Evolutionary conservation across 1,140 invertebrate species (phyloP).

Genomic region (Caenorhabditis latens): DNA sequence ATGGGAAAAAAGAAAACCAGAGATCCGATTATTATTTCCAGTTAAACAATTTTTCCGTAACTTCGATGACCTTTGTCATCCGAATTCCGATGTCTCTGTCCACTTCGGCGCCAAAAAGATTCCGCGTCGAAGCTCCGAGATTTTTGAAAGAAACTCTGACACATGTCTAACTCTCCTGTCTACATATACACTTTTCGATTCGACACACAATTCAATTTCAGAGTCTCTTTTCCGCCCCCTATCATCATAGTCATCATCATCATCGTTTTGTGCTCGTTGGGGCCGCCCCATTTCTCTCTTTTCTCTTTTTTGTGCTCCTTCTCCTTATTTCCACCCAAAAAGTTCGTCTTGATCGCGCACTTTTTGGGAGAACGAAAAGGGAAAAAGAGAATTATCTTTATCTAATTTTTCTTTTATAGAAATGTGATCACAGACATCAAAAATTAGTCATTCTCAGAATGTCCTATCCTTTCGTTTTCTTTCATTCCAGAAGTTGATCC

Average conservation of each 20-base stretch:
- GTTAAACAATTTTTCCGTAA: slow-evolving; percentile 23
- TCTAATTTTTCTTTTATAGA: background rate
- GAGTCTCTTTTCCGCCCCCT: slow-evolving; percentile 49
- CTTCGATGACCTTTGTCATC: slow-evolving; percentile 22
- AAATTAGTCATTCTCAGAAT: slow-evolving; percentile 36
- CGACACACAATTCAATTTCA: slow-evolving; percentile 54
- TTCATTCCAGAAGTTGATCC: background rate
- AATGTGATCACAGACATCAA: slow-evolving; percentile 15
- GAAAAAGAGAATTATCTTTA: background rate
- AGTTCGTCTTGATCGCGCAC: slow-evolving; percentile 33
- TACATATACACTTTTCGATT: slow-evolving; percentile 7
- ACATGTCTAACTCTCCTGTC: slow-evolving; percentile 5
- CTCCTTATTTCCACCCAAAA: slow-evolving; percentile 44
- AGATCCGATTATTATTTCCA: slow-evolving; percentile 26
- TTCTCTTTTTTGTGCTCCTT: slow-evolving; percentile 28
- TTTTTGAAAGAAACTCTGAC: slow-evolving; percentile 54
- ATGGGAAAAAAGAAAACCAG: background rate
- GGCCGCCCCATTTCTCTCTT: slow-evolving; percentile 3
- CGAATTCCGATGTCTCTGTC: background rate
- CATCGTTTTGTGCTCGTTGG: slow-evolving; percentile 47
- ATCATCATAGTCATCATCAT: slow-evolving; percentile 41
- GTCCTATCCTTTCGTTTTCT: background rate
- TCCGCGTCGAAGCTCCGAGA: background rate
- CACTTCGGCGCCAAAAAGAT: background rate
- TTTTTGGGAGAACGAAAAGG: background rate